Conservation (phyloP, 2,888 invertebrate species). For the Acrocyrtus sp. region DNA sequence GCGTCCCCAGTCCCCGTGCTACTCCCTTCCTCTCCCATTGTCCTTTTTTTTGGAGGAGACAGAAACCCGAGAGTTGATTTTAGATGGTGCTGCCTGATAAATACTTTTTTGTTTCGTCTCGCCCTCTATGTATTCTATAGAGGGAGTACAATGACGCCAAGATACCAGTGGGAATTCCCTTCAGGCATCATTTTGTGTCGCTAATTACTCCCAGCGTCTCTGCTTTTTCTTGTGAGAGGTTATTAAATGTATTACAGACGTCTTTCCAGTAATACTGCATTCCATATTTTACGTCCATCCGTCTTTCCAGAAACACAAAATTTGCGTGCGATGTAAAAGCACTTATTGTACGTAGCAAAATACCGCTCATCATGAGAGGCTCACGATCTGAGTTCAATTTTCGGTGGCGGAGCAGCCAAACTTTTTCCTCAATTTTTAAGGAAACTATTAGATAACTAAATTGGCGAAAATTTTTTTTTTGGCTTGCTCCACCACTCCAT, state of each 20-base stretch:
- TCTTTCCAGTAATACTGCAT: too few species aligned
- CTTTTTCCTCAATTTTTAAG: slow-evolving; percentile 6
- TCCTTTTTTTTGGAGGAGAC: neutral
- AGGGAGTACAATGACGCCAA: neutral
- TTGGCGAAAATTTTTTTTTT: slow-evolving; percentile 37
- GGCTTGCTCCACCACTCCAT: neutral
- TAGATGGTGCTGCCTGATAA: slow-evolving; percentile 39
- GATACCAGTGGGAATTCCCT: slow-evolving; percentile 40
- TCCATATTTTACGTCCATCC: too few species aligned
- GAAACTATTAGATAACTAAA: slow-evolving; percentile 49
- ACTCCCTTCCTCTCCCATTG: slow-evolving; percentile 9
- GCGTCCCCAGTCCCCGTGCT: neutral
- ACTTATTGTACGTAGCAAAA: too few species aligned
- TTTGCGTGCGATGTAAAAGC: too few species aligned
- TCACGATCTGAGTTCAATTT: neutral
- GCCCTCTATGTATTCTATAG: slow-evolving; percentile 18
- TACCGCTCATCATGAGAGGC: too few species aligned
- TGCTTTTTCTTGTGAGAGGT: neutral
- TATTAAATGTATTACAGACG: neutral
- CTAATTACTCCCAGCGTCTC: slow-evolving; percentile 42
- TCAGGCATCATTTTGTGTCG: slow-evolving; percentile 49
- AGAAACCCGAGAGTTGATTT: neutral
- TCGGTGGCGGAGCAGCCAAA: slow-evolving; percentile 20
- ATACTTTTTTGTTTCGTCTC: slow-evolving; percentile 32
- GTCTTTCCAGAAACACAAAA: too few species aligned